Conservation (phyloP, 2,113 vertebrate species). For the Pelusios castaneus region DNA sequence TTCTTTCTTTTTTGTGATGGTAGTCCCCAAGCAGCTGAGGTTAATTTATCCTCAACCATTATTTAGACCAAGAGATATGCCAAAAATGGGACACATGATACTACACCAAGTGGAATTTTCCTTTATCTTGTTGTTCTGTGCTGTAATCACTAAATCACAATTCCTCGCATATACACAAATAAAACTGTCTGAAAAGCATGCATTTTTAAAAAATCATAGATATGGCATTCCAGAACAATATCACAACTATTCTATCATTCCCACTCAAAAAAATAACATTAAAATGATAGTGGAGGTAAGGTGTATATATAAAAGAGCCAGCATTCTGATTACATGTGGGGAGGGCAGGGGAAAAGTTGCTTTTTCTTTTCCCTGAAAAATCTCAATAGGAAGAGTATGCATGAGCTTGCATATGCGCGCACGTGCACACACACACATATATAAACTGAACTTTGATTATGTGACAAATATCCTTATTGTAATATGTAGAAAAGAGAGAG, state of each 20-base stretch:
- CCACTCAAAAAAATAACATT: not conserved
- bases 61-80: not conserved
- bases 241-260: not conserved
- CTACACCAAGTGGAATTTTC: not conserved
- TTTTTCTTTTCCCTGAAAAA: not conserved
- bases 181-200: not conserved
- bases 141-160: not conserved
- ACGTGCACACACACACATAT: not conserved
- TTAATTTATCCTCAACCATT: not conserved
- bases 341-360: rapidly evolving
- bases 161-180: not conserved
- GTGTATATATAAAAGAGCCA: not conserved
- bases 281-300: not conserved
- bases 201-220: not conserved
- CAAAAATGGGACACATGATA: not conserved
- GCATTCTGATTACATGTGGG: not conserved
- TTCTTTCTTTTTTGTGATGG: not conserved
- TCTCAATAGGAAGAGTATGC: not conserved
- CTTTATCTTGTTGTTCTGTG: rapidly evolving
- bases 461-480: not conserved
- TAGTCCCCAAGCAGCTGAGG: not conserved
- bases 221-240: not conserved
- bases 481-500: not conserved
- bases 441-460: not conserved
- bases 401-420: too few relatives aligned